phyloP scores from a whole-genome alignment of 1,140 invertebrate species.

The Bombus picipes region DNA sequence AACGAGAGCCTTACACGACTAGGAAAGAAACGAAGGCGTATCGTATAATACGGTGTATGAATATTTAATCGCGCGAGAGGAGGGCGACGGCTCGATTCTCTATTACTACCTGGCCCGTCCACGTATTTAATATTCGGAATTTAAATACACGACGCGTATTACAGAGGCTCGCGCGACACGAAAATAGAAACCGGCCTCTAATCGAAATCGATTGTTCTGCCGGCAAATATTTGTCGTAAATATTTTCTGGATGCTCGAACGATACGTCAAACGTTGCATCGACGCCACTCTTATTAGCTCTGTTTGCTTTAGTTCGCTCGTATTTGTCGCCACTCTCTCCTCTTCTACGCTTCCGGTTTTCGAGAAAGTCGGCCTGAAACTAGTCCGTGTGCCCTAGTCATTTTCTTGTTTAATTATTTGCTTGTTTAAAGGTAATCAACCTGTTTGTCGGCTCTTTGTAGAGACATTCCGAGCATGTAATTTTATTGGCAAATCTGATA shows the following conservation, averaged over 20 bases:
- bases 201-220: slow-evolving; percentile 42
- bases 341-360: background rate
- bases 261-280: slow-evolving; percentile 24
- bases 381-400: background rate
- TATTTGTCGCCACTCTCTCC: slow-evolving; percentile 5
- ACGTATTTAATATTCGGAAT: slow-evolving; percentile 21
- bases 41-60: background rate
- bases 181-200: slow-evolving; percentile 14
- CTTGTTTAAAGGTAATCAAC: background rate
- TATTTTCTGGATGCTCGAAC: slow-evolving; percentile 32
- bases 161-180: background rate
- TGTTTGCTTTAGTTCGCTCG: slow-evolving; percentile 19
- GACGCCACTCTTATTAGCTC: slow-evolving; percentile 13
- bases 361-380: background rate
- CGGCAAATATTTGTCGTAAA: slow-evolving; percentile 44
- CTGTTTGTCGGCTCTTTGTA: background rate
- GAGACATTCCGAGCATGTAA: too few species aligned
- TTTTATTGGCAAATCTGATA: background rate
- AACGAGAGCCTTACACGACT: background rate
- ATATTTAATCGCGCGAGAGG: background rate
- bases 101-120: background rate
- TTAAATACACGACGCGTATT: slow-evolving; percentile 2
- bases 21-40: background rate
- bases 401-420: background rate
- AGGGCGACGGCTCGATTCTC: background rate